These are phyloP conservation scores for Oxyura jamaicensis DNA, from an alignment of 2,113 vertebrate genomes.

Conservation along the genomic window DNA sequence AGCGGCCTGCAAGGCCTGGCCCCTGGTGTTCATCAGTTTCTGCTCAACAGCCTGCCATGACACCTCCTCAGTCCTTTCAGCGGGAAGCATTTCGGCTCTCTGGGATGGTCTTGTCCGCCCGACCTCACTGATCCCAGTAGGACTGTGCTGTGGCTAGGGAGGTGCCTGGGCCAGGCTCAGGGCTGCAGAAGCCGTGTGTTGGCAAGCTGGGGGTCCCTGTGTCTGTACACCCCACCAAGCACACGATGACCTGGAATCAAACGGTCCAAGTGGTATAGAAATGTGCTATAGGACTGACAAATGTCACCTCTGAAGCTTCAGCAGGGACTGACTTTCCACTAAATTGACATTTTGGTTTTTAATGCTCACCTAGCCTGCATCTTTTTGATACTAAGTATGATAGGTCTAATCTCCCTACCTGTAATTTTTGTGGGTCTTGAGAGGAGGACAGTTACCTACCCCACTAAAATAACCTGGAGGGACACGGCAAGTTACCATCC, in stretches of 20 bases:
- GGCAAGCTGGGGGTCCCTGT: not conserved
- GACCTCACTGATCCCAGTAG: not conserved
- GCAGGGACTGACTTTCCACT: not conserved
- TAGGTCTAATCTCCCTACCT: not conserved
- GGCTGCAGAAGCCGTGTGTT: not conserved
- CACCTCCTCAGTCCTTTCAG: not conserved
- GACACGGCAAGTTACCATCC: not conserved
- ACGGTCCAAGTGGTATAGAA: not conserved
- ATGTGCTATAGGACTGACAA: not conserved
- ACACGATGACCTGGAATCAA: not conserved
- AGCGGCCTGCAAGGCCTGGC: not conserved
- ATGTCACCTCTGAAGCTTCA: not conserved
- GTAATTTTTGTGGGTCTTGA: not conserved
- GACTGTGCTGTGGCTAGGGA: not conserved
- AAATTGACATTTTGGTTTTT: not conserved
- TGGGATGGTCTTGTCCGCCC: too few species aligned
- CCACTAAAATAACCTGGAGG: not conserved
- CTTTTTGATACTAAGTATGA: not conserved
- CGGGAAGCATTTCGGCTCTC: not conserved
- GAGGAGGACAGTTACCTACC: not conserved
- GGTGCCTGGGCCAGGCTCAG: not conserved
- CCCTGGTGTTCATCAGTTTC: rapidly evolving
- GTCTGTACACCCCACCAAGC: not conserved
- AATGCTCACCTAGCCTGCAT: not conserved
- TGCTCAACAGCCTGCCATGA: not conserved